A percentile compares a stretch with the other conserved stretches of the same genome.
These are phyloP conservation scores for Noctua pronuba DNA, from an alignment of 2,888 invertebrate species.

Conservation along the genomic window DNA sequence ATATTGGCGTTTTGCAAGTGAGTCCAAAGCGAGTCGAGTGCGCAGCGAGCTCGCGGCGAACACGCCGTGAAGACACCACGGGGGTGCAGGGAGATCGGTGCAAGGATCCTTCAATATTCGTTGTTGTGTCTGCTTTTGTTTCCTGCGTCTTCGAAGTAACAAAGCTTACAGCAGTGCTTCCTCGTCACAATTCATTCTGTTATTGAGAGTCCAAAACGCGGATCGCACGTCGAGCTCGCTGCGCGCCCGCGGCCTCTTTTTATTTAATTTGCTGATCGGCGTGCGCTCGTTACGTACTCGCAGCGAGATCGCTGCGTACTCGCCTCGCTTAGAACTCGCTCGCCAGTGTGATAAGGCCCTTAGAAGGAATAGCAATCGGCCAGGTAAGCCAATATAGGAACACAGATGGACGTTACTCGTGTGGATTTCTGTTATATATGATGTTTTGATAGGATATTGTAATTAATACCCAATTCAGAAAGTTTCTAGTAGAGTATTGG, in stretches of 20 bases:
- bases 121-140: neutral
- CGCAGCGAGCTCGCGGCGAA: too few species aligned
- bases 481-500: constrained; percentile 70
- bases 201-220: neutral
- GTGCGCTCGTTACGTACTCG: neutral
- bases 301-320: too few species aligned
- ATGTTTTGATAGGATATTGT: constrained; percentile 61
- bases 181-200: neutral
- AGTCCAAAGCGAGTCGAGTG: too few species aligned
- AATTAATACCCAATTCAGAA: constrained; percentile 67
- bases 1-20: too few species aligned
- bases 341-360: neutral
- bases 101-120: too few species aligned
- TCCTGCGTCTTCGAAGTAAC: neutral
- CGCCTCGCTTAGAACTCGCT: too few species aligned
- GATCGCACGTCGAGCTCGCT: neutral
- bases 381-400: neutral
- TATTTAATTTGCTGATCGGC: neutral
- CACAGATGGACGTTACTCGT: neutral
- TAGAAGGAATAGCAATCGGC: neutral
- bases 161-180: neutral
- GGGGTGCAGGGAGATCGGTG: too few species aligned
- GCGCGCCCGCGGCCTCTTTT: neutral
- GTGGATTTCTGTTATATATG: constrained; percentile 30
- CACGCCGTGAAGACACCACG: too few species aligned